phyloP scores from a whole-genome alignment of 2,797 vertebrate genomes.

The Epinephelus malabaricus region DNA sequence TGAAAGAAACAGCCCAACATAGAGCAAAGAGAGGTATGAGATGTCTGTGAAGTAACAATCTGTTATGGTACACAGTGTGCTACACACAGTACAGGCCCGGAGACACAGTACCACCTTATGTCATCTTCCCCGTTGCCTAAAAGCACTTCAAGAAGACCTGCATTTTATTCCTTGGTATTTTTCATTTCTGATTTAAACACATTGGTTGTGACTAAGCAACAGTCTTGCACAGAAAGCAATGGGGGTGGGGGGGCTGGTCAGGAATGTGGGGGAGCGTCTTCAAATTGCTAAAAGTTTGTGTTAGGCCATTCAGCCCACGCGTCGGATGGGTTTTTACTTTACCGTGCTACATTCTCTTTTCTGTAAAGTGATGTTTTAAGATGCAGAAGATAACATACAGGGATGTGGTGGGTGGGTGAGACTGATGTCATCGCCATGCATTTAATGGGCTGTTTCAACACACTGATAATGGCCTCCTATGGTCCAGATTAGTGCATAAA shows the following conservation, averaged over 20 bases:
- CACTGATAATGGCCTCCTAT: conserved; percentile 31
- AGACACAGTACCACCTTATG: conserved; percentile 49
- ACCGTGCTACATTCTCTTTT: conserved; percentile 28
- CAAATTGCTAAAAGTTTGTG: conserved; percentile 73
- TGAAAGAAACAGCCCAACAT: conserved; percentile 16
- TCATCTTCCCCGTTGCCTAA: conserved; percentile 54
- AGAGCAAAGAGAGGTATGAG: conserved; percentile 25
- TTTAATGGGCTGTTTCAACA: conserved; percentile 43
- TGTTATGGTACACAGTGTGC: conserved; percentile 32
- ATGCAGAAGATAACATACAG: conserved; percentile 58
- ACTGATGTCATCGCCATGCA: conserved; percentile 40
- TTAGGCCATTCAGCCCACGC: conserved; percentile 55
- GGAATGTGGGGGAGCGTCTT: conserved; percentile 79
- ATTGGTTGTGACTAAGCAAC: conserved; percentile 55
- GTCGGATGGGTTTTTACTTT: conserved; percentile 55
- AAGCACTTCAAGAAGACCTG: conserved; percentile 59
- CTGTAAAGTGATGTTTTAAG: conserved; percentile 63
- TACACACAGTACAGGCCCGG: conserved; percentile 62
- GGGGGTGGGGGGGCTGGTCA: conserved; percentile 18
- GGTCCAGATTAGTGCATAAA: conserved; percentile 25
- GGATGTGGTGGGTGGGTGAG: conserved; percentile 40
- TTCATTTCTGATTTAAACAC: conserved; percentile 68
- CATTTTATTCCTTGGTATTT: conserved; percentile 47
- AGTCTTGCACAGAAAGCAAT: conserved; percentile 46
- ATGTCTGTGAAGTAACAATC: conserved; percentile 40